Conservation (phyloP, 1,140 invertebrate genomes). For the Sinonovacula constricta region DNA sequence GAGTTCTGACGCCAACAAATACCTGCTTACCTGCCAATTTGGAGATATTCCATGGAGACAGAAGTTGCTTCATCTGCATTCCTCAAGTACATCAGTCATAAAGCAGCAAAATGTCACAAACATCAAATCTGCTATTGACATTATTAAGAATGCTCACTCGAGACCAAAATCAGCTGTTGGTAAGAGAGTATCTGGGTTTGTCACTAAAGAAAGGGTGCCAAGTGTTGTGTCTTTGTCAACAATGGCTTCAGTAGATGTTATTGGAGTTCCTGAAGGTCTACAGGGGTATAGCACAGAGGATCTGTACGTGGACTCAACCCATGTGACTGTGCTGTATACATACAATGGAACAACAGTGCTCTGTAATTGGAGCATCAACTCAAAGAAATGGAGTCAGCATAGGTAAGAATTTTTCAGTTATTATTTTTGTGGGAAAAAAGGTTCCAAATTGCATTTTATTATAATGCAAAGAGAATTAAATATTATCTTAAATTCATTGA, state of each 20-base stretch:
- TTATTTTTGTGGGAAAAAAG: no score
- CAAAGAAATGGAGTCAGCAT: constrained; percentile 4
- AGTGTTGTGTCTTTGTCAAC: background rate
- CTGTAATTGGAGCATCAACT: background rate
- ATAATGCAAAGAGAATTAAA: no score
- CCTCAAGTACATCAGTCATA: no score
- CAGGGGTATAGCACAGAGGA: constrained; percentile 45
- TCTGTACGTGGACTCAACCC: constrained; percentile 5
- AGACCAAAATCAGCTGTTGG: constrained; percentile 2
- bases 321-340: constrained; percentile 25
- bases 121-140: constrained; percentile 2
- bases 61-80: constrained; percentile 54
- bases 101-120: constrained; percentile 24
- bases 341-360: constrained; percentile 16
- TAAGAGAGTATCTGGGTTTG: background rate
- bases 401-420: constrained; percentile 8
- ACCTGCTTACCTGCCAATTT: constrained; percentile 49
- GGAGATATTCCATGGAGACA: constrained; percentile 61
- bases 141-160: constrained; percentile 1
- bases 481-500: no score
- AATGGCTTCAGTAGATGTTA: background rate
- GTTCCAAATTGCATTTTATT: no score
- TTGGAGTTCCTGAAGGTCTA: constrained; percentile 3
- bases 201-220: background rate
- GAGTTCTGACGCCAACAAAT: no score